Percentiles rank a stretch among this genome's conserved stretches.
phyloP scores from a whole-genome alignment of 2,113 vertebrate species.

The Otocyon megalotis region DNA sequence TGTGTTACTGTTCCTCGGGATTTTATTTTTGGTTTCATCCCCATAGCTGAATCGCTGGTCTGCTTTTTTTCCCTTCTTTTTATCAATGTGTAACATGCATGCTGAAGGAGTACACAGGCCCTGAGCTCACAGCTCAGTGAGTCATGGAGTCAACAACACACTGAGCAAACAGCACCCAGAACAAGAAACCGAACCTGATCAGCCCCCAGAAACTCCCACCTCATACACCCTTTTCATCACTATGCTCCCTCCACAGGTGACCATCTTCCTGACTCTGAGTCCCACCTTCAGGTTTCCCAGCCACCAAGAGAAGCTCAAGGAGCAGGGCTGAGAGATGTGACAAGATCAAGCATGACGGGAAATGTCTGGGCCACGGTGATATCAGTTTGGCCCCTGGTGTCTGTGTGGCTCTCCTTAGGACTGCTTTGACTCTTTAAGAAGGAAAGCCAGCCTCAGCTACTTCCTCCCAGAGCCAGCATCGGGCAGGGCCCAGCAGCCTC shows the following conservation, averaged over 20 bases:
- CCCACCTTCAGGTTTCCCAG: background rate
- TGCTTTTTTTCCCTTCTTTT: background rate
- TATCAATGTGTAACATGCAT: background rate
- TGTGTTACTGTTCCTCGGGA: background rate
- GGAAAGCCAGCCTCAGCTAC: background rate
- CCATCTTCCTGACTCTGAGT: background rate
- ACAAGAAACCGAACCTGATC: background rate
- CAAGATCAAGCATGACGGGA: background rate
- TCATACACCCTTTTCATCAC: background rate
- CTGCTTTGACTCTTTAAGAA: conserved; percentile 11
- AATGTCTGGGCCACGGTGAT: background rate
- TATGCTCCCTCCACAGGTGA: background rate
- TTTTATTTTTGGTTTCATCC: conserved; percentile 15
- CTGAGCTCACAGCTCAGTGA: background rate
- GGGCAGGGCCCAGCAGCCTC: background rate
- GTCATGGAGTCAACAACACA: background rate
- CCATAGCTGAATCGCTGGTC: background rate
- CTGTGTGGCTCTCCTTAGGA: background rate
- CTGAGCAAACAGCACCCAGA: background rate
- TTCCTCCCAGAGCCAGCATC: background rate
- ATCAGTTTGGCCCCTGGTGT: background rate
- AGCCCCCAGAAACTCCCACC: background rate
- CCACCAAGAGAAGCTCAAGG: background rate
- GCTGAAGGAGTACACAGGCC: background rate
- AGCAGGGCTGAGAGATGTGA: background rate